Evolutionary conservation across 1,140 invertebrate species (phyloP), one percentile per base, ranked within the genome.

Genomic region (Drosophila suzukii): DNA sequence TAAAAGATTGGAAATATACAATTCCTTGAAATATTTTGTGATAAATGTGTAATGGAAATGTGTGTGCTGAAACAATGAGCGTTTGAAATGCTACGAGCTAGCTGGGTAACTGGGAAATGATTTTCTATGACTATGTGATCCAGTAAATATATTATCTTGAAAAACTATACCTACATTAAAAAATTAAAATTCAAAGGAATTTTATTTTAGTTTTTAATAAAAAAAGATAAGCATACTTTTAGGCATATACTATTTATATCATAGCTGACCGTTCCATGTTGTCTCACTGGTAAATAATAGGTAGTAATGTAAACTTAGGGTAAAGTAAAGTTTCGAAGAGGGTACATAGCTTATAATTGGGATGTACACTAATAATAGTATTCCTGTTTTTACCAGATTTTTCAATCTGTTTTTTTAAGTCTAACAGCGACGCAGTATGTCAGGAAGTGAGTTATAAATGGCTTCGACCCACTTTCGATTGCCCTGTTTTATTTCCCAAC

Each of bases 401-500:
- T 2, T 27, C 27, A 2, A 27, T 27, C 5, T 27, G 27, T 4
- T 27, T 27, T 27, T 2, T 27, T 27, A 27, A 4, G 3, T 27
- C 27, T 4, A 27, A 7, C 6, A 17, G 15, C 8, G 11, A 49
- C 13, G 13, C 3, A 49, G 27, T 15, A 7, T 10, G 30, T 4
- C 13, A n/a, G 3, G 7, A 27, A 56, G 4, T 17, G 3, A n/a
- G 3, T 15, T 12, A 12, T 15, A 34, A 27, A 34, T 10, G 46
- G 4, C 15, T 3, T 12, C 15, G 61, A 65, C 61, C 61, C 30
- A 70, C 39, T 51, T 55, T 11, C 17, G 5, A 70, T 47, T 39
- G 34, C 30, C n/a, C 17, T 32, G 47, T 13, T 39, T 65, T 56
- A 54, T 53, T 67, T 41, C 34, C 15, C 50, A 70, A 67, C 27